Base-by-base conservation (phyloP, 1,140 invertebrate species). In the Lasaia peninsularis region DNA sequence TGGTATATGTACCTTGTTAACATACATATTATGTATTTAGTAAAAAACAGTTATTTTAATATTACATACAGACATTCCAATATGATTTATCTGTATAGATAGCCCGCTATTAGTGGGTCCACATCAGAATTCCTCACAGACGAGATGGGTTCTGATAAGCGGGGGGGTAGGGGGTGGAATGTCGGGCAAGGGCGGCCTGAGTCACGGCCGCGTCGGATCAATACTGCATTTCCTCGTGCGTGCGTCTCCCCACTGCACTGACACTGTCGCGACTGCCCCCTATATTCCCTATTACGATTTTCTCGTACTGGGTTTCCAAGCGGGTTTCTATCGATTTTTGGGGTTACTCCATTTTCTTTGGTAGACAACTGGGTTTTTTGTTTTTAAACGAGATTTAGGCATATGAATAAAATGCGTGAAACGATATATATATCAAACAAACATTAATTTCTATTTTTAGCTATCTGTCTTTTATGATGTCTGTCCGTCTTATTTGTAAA, bases 131-230 rank as follows among this genome's bases (percentile, higher is more conserved):
- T 62, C 58, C 63, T 69, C 58, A 66, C 63, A 75, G 68, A 60
- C 57, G 58, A 58, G 61, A 66, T 63, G 69, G 65, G 67, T 67
- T 57, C 52, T 69, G 65, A 77, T 71, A 73, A 71, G 75, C 62
- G 65, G 59, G 56, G 32, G 60, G 64, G 58, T 60, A 61, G 67
- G 70, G 72, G 62, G 66, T 64, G 67, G 70, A 72, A 72, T 72
- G 78, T 84, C 80, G 83, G 79, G 80, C 83, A 84, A 86, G 83
- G 83, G 83, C 82, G 78, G 71, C 82, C 67, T 80, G 80, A 86
- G 78, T 86, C 83, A 86, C 73, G 79, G 80, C 73, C 82, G 71
- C 73, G 40, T 18, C 40, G 18, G 75, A 83, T 86, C 82, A 78
- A 86, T 86, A 86, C 78, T 86, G 82, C 82, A 83, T 60, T 56